Conservation (phyloP, 2,888 invertebrate species). For the Amphipoea oculea region DNA sequence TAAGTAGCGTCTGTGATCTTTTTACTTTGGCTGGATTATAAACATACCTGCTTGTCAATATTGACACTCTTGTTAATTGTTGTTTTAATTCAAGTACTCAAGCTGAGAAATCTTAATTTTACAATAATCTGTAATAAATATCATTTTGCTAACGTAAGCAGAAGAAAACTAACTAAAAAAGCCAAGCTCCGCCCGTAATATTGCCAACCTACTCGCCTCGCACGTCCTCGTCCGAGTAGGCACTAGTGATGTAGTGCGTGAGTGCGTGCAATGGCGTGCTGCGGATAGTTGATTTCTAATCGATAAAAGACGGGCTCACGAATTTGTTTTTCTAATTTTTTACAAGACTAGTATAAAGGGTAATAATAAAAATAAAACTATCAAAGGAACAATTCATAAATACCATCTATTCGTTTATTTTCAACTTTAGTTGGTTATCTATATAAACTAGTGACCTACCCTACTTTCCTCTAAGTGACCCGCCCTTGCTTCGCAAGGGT, state of each 20-base stretch:
- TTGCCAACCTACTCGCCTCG: conserved; percentile 67
- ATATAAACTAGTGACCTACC: background rate
- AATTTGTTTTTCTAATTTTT: background rate
- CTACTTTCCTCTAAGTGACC: too few species aligned
- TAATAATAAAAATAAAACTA: background rate
- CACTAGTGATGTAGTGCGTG: conserved; percentile 50
- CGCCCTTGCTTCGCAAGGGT: background rate
- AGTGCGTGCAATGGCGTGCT: background rate
- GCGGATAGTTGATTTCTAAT: conserved; percentile 29
- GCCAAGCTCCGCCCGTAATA: conserved; percentile 66
- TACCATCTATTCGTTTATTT: background rate
- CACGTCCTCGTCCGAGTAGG: conserved; percentile 60
- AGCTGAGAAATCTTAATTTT: conserved; percentile 53
- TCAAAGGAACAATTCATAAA: too few species aligned
- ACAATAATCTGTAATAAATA: conserved; percentile 56
- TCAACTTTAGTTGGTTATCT: background rate
- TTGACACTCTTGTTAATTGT: conserved; percentile 74
- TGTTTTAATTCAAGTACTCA: conserved; percentile 64
- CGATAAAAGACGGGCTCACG: background rate
- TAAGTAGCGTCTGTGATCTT: conserved; percentile 17
- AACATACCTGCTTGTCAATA: conserved; percentile 89
- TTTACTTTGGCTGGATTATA: conserved; percentile 76
- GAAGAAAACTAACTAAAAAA: conserved; percentile 57
- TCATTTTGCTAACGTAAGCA: conserved; percentile 71
- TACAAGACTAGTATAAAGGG: background rate